Conservation (phyloP, 2,888 invertebrate species). For the Amphipoea lucens region DNA sequence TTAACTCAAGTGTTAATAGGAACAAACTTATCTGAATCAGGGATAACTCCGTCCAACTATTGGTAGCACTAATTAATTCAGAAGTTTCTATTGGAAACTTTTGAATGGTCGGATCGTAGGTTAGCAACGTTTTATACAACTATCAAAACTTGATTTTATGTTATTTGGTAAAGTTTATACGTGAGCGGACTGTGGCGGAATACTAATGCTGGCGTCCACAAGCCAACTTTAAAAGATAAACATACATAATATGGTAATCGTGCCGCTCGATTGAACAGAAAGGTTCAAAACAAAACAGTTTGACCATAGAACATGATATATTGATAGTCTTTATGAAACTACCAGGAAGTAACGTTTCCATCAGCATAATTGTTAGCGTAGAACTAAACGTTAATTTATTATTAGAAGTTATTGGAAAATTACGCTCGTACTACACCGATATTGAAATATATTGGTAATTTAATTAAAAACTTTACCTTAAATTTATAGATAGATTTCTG, state of each 20-base stretch:
- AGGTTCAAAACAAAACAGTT: constrained; percentile 52
- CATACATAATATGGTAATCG: constrained; percentile 48
- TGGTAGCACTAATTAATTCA: constrained; percentile 70
- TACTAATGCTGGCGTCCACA: constrained; percentile 55
- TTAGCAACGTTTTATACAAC: constrained; percentile 62
- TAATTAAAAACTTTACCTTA: constrained; percentile 12
- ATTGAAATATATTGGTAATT: not conserved
- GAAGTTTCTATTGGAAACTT: constrained; percentile 68
- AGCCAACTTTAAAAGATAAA: constrained; percentile 54
- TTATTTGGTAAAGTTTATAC: constrained; percentile 66
- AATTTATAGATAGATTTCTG: not conserved
- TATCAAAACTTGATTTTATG: constrained; percentile 66
- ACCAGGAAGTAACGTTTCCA: not conserved
- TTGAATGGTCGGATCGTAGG: constrained; percentile 65
- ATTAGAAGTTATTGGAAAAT: not conserved
- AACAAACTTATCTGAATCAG: constrained; percentile 62
- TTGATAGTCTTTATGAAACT: constrained; percentile 14
- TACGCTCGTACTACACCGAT: not conserved
- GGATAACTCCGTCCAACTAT: constrained; percentile 68
- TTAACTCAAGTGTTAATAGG: constrained; percentile 55
- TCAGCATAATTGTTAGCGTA: constrained; percentile 3
- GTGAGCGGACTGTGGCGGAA: constrained; percentile 47
- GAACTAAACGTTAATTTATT: not conserved
- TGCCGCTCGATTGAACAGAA: constrained; percentile 48
- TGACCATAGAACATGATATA: constrained; percentile 26